Base-by-base conservation (phyloP, 2,113 vertebrate genomes). In the Cathartes aura region DNA sequence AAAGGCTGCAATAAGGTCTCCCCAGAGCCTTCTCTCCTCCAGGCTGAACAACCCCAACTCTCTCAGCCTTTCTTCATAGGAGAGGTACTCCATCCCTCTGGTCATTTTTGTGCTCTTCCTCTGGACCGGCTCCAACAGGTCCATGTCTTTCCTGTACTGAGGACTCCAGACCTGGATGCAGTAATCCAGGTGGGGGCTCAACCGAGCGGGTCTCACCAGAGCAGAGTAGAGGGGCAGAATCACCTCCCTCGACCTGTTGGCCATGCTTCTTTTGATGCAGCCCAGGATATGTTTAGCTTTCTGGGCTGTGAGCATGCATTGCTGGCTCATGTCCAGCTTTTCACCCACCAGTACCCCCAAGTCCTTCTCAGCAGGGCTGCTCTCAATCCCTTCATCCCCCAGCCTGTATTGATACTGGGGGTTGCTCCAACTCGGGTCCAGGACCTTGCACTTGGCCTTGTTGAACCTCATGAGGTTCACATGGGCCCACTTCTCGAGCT, bases 301-400 rank as follows among this genome's bases (percentile, higher is more conserved):
- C 34, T 68, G 26, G 34, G 7, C 12, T 30, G 21, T 0, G 1
- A 68, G 52, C 1, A 1, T 21, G 26, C 15, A 24, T 7, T 56
- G 19, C 10, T 2, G 4, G 5, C 20, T 56, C 40, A 56, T 38
- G 21, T 36, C 26, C 34, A 67, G 19, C 3, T 56, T 56, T 0
- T 38, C 38, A 38, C 8, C 38, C 38, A 38, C 38, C 38, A 38
- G 8, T 8, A 38, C 38, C 38, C 38, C 8, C 38, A 38, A 38
- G 38, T 38, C 38, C 38, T 38, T 38, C 38, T 38, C 38, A 7
- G 7, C 38, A 38, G 38, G 38, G 38, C 38, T 38, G 38, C 38
- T 38, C 38, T 38, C 38, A 38, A 38, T 38, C 38, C 38, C 8
- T 38, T 38, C 38, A 38, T 38, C 38, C 38, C 38, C 38, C 38